Evolutionary conservation across 2,113 vertebrate genomes (phyloP).

Genomic region (Nycticebus coucang): DNA sequence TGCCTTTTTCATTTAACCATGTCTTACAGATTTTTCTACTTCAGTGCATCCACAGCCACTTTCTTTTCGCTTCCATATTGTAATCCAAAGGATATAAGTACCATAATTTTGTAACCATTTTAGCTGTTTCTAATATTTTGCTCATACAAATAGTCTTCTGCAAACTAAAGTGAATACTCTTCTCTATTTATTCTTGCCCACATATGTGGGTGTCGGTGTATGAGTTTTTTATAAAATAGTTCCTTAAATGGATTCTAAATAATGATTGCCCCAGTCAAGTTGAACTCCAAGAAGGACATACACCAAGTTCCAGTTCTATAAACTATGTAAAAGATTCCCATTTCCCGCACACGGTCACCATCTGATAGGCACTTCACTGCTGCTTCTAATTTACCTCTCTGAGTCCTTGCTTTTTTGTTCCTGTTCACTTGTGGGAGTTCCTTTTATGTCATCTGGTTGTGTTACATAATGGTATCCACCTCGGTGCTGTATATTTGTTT

Average conservation of each 20-base stretch:
- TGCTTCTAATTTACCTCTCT: background rate
- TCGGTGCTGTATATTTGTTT: no score
- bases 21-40: background rate
- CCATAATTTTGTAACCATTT: background rate
- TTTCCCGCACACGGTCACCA: background rate
- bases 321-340: background rate
- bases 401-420: background rate
- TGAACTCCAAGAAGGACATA: constrained; percentile 38
- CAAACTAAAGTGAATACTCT: background rate
- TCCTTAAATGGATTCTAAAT: constrained; percentile 7
- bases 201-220: background rate
- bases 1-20: background rate
- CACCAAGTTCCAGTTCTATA: constrained; percentile 4
- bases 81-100: background rate
- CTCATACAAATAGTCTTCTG: background rate
- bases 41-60: background rate
- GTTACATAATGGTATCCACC: background rate
- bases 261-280: background rate
- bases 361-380: background rate
- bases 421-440: background rate
- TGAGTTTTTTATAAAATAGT: background rate
- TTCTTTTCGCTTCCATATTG: background rate
- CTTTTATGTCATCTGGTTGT: background rate
- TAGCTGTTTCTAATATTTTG: background rate
- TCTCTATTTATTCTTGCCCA: background rate